Base-by-base conservation (phyloP, 1,140 invertebrate genomes). In the Heliconius nattereri region DNA sequence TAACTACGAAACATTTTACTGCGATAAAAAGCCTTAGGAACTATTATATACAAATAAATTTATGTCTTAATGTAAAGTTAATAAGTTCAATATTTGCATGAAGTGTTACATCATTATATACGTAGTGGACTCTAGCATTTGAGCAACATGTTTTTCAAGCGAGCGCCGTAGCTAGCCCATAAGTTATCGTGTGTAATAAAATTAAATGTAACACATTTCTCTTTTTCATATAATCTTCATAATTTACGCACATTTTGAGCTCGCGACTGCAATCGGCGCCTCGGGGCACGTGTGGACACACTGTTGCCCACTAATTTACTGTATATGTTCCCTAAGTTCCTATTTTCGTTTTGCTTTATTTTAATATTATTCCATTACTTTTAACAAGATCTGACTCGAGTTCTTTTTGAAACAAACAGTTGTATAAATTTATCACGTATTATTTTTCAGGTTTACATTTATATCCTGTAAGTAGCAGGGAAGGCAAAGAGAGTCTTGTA, bases 161-260 rank as follows among this genome's bases (percentile, higher is more conserved):
- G 87, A 92, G 90, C 86, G 91, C 91, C 82, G 89, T 84, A 87
- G 88, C 93, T 90, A 93, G 90, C 81, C 87, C 92, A 93, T 94
- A 94, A 94, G 89, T 94, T 94, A 93, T 94, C 91, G 92, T 90
- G 86, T 91, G 93, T 94, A 94, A 94, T 94, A 94, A 94, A 94
- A 93, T 94, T 94, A 94, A 94, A 93, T 94, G 92, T 93, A 94
- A 92, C 92, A 93, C 93, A 93, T 94, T 93, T 93, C 92, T 94
- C 91, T 94, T 93, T 94, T 92, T 92, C 92, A 91, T 92, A 89
- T 93, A 93, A 94, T 94, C 92, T 93, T 93, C 87, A 92, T 94
- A 92, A 93, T 94, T 94, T 94, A 93, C 92, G 91, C 85, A 90
- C 85, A 93, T 94, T 94, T 94, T 94, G 93, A 92, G 90, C 89